Evolutionary conservation across 2,113 vertebrate genomes (phyloP).

Genomic region (Plecturocebus donacophilus): DNA sequence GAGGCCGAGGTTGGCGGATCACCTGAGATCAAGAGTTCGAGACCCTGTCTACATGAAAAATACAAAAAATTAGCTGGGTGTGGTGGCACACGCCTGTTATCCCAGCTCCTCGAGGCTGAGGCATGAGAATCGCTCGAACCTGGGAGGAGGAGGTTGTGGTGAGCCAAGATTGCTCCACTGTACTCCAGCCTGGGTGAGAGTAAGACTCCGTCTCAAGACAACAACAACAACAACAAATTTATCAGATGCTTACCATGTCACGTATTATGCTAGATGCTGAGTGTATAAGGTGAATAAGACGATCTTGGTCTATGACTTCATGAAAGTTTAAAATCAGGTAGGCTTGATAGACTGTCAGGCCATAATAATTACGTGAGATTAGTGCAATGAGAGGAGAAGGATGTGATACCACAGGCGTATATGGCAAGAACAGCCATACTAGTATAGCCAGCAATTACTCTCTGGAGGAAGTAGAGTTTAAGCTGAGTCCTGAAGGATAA

Average conservation of each 20-base stretch:
- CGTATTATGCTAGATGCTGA: background rate
- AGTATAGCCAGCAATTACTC: background rate
- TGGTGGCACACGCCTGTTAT: too few relatives aligned
- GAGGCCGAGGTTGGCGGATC: too few relatives aligned
- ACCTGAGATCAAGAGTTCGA: too few relatives aligned
- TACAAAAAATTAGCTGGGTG: background rate
- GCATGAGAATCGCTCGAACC: too few relatives aligned
- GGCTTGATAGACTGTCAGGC: background rate
- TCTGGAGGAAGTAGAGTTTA: background rate
- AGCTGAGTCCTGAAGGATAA: background rate
- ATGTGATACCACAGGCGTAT: background rate
- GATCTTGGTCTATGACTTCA: background rate
- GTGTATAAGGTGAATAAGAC: background rate
- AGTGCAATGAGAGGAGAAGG: background rate
- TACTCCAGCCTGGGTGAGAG: too few relatives aligned
- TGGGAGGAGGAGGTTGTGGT: too few relatives aligned
- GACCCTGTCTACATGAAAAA: background rate
- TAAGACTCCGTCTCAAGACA: too few relatives aligned
- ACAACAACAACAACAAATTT: background rate
- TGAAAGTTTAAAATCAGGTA: background rate
- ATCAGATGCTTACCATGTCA: background rate
- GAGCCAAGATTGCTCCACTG: too few relatives aligned
- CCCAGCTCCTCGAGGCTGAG: too few relatives aligned
- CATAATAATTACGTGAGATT: background rate
- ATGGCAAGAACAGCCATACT: background rate